A percentile compares a stretch with the other conserved stretches of the same genome.
Conservation (phyloP, 2,113 vertebrate genomes). For the Verasper variegatus region DNA sequence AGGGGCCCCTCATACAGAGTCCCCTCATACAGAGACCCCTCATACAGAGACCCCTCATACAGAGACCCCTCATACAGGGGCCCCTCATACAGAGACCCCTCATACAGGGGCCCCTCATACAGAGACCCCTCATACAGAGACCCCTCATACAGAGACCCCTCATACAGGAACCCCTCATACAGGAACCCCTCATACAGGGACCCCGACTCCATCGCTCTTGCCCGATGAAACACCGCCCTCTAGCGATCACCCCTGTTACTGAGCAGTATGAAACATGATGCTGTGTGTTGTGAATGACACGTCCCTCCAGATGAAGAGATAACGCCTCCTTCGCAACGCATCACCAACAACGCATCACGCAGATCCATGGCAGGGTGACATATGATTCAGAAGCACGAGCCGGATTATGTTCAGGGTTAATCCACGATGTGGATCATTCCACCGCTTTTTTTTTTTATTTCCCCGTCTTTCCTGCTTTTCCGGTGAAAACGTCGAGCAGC, state of each 20-base stretch:
- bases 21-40: no score
- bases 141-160: no score
- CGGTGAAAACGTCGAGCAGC: constrained; percentile 13
- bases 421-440: not conserved
- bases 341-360: not conserved
- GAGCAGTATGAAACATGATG: not conserved
- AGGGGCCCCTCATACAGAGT: no score
- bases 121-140: no score
- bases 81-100: no score
- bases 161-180: no score
- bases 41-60: no score
- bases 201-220: no score
- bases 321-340: not conserved
- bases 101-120: no score
- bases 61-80: no score
- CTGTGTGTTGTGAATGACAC: constrained; percentile 20
- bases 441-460: not conserved
- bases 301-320: constrained; percentile 55
- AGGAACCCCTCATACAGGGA: no score
- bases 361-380: not conserved
- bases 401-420: not conserved
- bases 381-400: not conserved
- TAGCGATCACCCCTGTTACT: not conserved
- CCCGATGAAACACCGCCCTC: constrained; percentile 39
- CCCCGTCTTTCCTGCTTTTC: constrained; percentile 24